These are phyloP conservation scores for Ctenoplectra terminalis DNA, from an alignment of 1,140 invertebrate genomes.

Conservation along the genomic window DNA sequence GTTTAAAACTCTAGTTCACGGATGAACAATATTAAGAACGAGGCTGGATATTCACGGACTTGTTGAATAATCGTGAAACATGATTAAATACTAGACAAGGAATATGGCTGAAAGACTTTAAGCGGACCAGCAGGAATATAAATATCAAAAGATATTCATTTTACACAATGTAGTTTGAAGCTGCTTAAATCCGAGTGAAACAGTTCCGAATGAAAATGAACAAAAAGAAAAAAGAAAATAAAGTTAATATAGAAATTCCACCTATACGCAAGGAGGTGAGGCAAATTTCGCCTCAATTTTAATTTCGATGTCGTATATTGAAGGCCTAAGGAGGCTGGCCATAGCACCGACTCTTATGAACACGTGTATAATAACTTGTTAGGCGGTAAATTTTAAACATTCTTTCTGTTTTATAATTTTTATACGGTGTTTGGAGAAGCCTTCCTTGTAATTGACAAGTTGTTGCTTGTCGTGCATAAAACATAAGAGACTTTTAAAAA, in stretches of 20 bases:
- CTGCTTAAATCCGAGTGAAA: conserved; percentile 54
- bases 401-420: conserved; percentile 75
- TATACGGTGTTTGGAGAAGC: conserved; percentile 69
- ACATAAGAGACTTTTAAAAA: conserved; percentile 60
- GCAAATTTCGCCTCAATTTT: conserved; percentile 51
- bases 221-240: conserved; percentile 34
- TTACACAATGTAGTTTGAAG: conserved; percentile 50
- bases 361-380: conserved; percentile 69
- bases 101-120: conserved; percentile 40
- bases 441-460: conserved; percentile 57
- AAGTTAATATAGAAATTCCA: too few species aligned
- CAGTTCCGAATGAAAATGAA: conserved; percentile 9
- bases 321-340: conserved; percentile 72
- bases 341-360: conserved; percentile 64
- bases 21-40: conserved; percentile 41
- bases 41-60: conserved; percentile 49
- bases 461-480: conserved; percentile 52
- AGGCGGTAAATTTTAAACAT: conserved; percentile 69
- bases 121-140: conserved; percentile 51
- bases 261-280: conserved; percentile 29
- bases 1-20: conserved; percentile 39
- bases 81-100: conserved; percentile 28
- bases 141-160: conserved; percentile 46
- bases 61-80: conserved; percentile 49
- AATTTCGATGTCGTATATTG: conserved; percentile 63